Evolutionary conservation across 1,140 invertebrate species (phyloP).

Genomic region (Drosophila ambigua): DNA sequence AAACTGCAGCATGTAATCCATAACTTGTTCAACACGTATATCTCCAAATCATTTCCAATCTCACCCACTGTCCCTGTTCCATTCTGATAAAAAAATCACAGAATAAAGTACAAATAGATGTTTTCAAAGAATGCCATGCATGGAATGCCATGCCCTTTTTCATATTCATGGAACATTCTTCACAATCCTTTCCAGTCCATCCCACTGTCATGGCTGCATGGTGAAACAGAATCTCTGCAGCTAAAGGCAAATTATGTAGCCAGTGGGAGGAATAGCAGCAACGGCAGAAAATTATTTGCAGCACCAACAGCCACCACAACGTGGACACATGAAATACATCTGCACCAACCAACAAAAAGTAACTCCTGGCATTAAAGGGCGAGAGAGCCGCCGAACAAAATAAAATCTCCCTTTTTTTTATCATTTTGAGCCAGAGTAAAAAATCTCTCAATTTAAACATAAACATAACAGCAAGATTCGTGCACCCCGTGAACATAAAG

Average conservation of each 20-base stretch:
- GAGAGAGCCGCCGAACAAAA: slow-evolving; percentile 10
- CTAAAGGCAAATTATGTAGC: slow-evolving; percentile 64
- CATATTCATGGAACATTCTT: too few species aligned
- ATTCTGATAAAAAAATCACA: too few species aligned
- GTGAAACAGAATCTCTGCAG: slow-evolving; percentile 54
- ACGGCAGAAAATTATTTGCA: slow-evolving; percentile 68
- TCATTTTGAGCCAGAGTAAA: slow-evolving; percentile 35
- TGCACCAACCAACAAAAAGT: slow-evolving; percentile 19
- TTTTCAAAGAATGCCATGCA: too few species aligned
- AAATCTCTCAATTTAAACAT: slow-evolving; percentile 63
- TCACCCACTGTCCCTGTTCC: slow-evolving; percentile 15
- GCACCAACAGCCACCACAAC: slow-evolving; percentile 33
- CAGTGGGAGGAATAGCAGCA: slow-evolving; percentile 23
- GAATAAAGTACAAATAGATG: too few species aligned
- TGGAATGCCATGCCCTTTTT: too few species aligned
- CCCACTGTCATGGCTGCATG: slow-evolving; percentile 1
- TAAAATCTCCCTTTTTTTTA: slow-evolving; percentile 60
- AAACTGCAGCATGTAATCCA: too few species aligned
- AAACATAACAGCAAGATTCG: slow-evolving; percentile 72
- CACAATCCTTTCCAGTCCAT: too few species aligned
- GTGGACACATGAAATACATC: slow-evolving; percentile 53
- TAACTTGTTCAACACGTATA: background rate
- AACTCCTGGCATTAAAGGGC: slow-evolving; percentile 41
- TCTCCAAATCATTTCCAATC: background rate
- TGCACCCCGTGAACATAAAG: too few species aligned